Conservation (phyloP, 2,113 vertebrate species). For the Lasiurus borealis region DNA sequence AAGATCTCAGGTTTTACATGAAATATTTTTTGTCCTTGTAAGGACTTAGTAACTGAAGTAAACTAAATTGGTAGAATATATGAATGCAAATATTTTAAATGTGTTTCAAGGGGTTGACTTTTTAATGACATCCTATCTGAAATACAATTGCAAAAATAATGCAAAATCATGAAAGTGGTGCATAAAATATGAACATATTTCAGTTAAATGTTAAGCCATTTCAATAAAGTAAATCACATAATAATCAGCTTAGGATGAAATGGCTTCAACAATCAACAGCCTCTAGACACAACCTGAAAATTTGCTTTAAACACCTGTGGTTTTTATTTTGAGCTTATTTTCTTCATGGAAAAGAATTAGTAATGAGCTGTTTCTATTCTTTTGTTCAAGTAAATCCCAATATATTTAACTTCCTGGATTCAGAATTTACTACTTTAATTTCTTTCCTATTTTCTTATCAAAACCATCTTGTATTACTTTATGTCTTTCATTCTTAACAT, state of each 20-base stretch:
- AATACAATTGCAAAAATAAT: slow-evolving; percentile 3
- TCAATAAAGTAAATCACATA: background rate
- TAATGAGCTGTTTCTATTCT: background rate
- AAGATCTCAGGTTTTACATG: background rate
- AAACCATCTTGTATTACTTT: background rate
- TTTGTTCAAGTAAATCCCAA: background rate
- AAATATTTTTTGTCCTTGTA: background rate
- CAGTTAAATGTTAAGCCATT: background rate
- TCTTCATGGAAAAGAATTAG: background rate
- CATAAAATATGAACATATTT: background rate
- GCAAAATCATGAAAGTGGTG: background rate
- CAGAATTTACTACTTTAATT: background rate
- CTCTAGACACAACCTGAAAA: background rate
- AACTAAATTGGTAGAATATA: background rate
- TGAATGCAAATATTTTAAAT: background rate
- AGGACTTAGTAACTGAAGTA: background rate
- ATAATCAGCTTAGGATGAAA: background rate
- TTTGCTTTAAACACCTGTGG: background rate
- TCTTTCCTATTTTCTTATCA: background rate
- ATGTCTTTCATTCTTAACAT: background rate
- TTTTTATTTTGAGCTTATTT: slow-evolving; percentile 22
- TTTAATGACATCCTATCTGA: background rate
- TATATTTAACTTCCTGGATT: background rate
- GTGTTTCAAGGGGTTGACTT: background rate
- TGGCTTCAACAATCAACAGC: background rate